phyloP scores from a whole-genome alignment of 2,113 vertebrate species.

The Petromus typicus region DNA sequence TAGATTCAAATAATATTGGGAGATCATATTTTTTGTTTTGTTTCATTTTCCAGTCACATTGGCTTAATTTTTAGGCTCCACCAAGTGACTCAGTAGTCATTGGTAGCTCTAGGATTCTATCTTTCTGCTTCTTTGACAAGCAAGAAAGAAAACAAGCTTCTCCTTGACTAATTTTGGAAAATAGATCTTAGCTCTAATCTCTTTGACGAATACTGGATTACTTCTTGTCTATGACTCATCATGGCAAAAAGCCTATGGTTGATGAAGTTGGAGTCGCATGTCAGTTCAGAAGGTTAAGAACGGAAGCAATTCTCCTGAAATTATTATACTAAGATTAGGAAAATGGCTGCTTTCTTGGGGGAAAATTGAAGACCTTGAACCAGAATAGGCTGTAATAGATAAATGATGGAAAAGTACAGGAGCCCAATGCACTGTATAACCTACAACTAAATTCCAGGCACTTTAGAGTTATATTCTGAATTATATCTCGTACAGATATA shows the following conservation, averaged over 20 bases:
- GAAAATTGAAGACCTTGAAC: not conserved
- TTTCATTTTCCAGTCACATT: accelerated
- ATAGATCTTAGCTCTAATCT: not conserved
- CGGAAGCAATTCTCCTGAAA: not conserved
- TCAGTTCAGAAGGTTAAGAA: not conserved
- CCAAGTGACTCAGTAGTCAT: not conserved
- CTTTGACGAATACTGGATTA: not conserved
- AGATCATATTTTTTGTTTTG: not conserved
- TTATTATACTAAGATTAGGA: not conserved
- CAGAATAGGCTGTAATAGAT: not conserved
- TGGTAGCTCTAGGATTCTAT: not conserved
- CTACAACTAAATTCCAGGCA: not conserved
- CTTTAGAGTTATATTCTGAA: not conserved
- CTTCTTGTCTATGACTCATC: not conserved
- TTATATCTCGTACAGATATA: no score
- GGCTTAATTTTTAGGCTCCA: not conserved
- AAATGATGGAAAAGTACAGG: not conserved
- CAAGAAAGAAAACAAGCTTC: not conserved
- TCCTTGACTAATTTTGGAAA: not conserved
- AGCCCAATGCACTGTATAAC: not conserved
- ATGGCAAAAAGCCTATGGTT: not conserved
- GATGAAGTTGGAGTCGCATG: not conserved
- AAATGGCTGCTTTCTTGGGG: not conserved
- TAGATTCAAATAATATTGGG: not conserved
- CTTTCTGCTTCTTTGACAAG: not conserved